A percentile compares a stretch with the other conserved stretches of the same genome.
Evolutionary conservation across 2,888 invertebrate species (phyloP).

Genomic region (Sinopyrophorus schimmeli): DNA sequence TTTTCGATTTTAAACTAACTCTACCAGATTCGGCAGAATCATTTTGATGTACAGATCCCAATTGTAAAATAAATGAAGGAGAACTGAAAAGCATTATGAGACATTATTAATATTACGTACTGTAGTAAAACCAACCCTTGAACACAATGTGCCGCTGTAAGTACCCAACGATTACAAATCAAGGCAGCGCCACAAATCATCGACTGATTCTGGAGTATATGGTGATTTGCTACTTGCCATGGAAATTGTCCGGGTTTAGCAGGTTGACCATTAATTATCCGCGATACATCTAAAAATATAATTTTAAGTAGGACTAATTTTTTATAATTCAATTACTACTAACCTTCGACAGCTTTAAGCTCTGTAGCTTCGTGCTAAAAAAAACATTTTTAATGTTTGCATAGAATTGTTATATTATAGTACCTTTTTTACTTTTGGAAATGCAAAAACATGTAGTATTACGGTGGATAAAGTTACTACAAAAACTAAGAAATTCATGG

Average conservation of each 20-base stretch:
- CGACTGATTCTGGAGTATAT: not conserved
- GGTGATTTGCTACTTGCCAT: constrained; percentile 6
- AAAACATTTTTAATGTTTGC: no score
- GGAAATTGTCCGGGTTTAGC: constrained; percentile 13
- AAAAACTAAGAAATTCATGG: no score
- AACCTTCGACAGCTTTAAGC: no score
- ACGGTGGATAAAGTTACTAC: no score
- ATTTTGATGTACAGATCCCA: constrained; percentile 7
- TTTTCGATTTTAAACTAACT: constrained; percentile 13
- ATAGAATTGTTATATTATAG: no score
- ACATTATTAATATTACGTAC: not conserved
- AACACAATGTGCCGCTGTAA: constrained; percentile 23
- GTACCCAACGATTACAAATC: constrained; percentile 19
- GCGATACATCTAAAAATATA: no score
- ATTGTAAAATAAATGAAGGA: not conserved
- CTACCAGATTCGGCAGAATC: constrained; percentile 12
- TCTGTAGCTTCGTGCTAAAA: no score
- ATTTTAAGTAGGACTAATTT: no score
- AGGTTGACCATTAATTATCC: constrained; percentile 9
- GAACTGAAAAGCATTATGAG: constrained; percentile 10
- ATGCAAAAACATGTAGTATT: no score
- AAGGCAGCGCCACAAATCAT: constrained; percentile 18
- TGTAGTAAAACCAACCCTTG: constrained; percentile 16
- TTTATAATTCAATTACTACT: no score
- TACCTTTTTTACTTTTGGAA: no score